Base-by-base conservation (phyloP, 2,113 vertebrate species). In the Brachyhypopomus gauderio region DNA sequence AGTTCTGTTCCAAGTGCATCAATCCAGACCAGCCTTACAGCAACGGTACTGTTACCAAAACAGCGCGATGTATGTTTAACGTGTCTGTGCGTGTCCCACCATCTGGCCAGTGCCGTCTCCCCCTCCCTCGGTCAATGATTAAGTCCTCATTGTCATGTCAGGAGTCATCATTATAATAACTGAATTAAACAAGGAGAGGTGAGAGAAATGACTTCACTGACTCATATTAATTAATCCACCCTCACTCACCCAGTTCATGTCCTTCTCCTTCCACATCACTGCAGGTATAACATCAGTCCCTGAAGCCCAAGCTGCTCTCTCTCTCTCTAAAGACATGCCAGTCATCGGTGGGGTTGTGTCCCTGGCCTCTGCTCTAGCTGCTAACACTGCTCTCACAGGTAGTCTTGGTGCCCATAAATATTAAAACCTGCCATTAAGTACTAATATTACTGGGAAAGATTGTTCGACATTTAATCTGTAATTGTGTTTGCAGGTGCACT, bases 311-410 rank as follows among this genome's bases (percentile, higher is more conserved):
- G 76, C 89, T 82, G 67, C 87, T 88, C 78, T 90, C 82, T 80
- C 80, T 27, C 78, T 86, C 20, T 89, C 92, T 16, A 91, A 96
- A 90, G 96, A 96, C 87, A 97, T 96, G 86, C 96, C 96, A 34
- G 95, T 98, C 82, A 98, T 98, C 84, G 97, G 96, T 80, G 97
- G 96, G 12, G 96, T 98, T 1, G 96, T 99, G 22, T 98, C 97
- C 38, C 92, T 98, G 79, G 97, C 96, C 45, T 98, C 94, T 72
- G 92, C 96, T 59, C 95, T 97, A 41, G 94, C 95, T 78, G 96
- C 95, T 85, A 96, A 95, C 88, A 94, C 93, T 19, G 94, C 96
- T 80, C 93, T 98, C 89, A 96, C 97, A 89, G 97, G 97, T 98
- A 74, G 34, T 7, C 22, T 27, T 14, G 17, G 11, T 23, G 48